These are phyloP conservation scores for Gryllus bimaculatus DNA, from an alignment of 1,140 invertebrate genomes.

Conservation along the genomic window DNA sequence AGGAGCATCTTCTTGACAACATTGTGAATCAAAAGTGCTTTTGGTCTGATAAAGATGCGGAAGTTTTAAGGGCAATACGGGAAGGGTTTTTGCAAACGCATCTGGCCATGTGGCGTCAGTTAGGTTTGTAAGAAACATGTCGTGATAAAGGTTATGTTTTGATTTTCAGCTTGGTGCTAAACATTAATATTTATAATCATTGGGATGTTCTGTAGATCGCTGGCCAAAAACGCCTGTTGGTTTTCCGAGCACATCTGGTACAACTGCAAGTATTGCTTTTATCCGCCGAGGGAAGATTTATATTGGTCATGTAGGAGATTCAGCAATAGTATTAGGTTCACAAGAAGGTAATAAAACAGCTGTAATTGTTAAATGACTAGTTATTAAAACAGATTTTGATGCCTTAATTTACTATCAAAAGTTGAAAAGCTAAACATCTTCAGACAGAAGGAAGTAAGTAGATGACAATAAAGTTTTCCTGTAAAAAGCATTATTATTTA, in stretches of 20 bases:
- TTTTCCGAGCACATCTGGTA: slow-evolving; percentile 89
- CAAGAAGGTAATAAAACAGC: slow-evolving; percentile 41
- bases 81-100: slow-evolving; percentile 90
- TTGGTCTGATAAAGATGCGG: slow-evolving; percentile 89
- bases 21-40: slow-evolving; percentile 88
- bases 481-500: no score
- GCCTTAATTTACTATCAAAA: no score
- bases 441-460: no score
- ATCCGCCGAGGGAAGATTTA: slow-evolving; percentile 91
- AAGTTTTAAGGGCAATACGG: slow-evolving; percentile 80
- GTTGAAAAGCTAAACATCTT: no score
- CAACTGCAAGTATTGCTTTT: slow-evolving; percentile 91
- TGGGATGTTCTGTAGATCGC: slow-evolving; percentile 51
- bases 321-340: slow-evolving; percentile 82
- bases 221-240: slow-evolving; percentile 92
- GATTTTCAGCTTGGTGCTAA: not conserved
- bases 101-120: slow-evolving; percentile 90
- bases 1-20: slow-evolving; percentile 88
- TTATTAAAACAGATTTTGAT: no score
- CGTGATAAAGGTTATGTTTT: slow-evolving; percentile 12
- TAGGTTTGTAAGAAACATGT: slow-evolving; percentile 49
- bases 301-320: slow-evolving; percentile 95
- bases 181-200: not conserved
- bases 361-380: no score
- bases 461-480: no score